Conservation (phyloP, 2,797 vertebrate species). For the Gymnodraco acuticeps region DNA sequence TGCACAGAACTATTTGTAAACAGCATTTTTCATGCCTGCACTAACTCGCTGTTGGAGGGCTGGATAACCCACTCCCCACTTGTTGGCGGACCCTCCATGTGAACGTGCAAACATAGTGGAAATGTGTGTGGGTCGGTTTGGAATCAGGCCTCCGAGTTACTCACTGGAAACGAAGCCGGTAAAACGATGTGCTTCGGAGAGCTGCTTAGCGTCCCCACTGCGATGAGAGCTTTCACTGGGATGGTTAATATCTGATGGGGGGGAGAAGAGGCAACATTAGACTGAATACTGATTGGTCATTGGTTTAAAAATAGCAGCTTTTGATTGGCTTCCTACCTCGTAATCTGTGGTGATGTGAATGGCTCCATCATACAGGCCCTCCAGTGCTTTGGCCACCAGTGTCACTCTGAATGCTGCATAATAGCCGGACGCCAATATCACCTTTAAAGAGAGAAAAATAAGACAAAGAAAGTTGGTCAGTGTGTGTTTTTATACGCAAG, state of each 20-base stretch:
- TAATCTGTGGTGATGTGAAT: conserved; percentile 98
- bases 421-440: conserved; percentile 93
- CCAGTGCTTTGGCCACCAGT: conserved; percentile 91
- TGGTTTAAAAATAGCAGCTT: neutral
- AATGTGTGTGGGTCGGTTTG: too few relatives aligned
- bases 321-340: conserved; percentile 85
- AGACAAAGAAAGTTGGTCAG: too few relatives aligned
- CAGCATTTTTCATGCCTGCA: too few relatives aligned
- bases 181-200: conserved; percentile 93
- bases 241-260: conserved; percentile 93
- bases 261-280: neutral
- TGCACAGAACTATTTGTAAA: too few relatives aligned
- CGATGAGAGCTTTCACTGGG: conserved; percentile 95
- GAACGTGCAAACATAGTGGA: too few relatives aligned
- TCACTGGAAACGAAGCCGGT: conserved; percentile 95
- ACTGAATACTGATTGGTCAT: neutral
- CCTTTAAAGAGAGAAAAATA: conserved; percentile 76
- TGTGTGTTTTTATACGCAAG: too few relatives aligned
- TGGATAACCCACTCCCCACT: too few relatives aligned
- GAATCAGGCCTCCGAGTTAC: conserved; percentile 50
- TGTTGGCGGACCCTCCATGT: too few relatives aligned
- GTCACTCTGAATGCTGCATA: conserved; percentile 96
- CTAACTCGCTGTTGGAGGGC: too few relatives aligned
- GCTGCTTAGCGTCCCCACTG: conserved; percentile 93
- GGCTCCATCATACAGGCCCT: conserved; percentile 94